Percentiles rank a stretch among this genome's conserved stretches.
Evolutionary conservation across 2,888 invertebrate genomes (phyloP).

Genomic region (Lepeophtheirus nordmannii): DNA sequence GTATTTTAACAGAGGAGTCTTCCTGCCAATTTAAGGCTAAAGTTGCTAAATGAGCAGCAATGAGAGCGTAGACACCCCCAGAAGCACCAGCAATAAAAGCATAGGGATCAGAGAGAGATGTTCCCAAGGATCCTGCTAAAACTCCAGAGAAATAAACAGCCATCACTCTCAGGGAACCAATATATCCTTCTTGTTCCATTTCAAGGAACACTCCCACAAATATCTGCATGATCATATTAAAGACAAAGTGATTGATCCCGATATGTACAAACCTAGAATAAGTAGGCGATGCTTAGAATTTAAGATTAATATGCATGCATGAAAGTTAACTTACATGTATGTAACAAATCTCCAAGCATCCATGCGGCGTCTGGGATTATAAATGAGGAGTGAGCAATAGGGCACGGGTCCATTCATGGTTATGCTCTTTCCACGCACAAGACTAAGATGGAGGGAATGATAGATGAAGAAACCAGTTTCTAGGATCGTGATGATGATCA

Average conservation of each 20-base stretch:
- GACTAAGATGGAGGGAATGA: conserved; percentile 25
- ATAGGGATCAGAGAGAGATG: conserved; percentile 20
- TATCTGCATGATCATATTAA: conserved; percentile 23
- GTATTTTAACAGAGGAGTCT: conserved; percentile 19
- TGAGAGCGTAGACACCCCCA: conserved; percentile 21
- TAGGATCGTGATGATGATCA: conserved; percentile 14
- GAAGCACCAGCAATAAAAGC: conserved; percentile 23
- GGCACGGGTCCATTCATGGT: conserved; percentile 26
- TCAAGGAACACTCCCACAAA: conserved; percentile 22
- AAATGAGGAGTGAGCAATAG: conserved; percentile 37
- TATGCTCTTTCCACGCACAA: conserved; percentile 16
- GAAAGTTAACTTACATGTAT: conserved; percentile 19
- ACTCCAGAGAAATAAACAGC: conserved; percentile 22
- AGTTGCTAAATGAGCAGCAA: conserved; percentile 23
- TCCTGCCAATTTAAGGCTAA: conserved; percentile 23
- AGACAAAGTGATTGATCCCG: conserved; percentile 20
- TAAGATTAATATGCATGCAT: background rate
- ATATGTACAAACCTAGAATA: conserved; percentile 18
- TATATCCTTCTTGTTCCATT: conserved; percentile 22
- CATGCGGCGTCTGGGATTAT: conserved; percentile 47
- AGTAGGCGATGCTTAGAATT: background rate
- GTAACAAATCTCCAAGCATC: conserved; percentile 46
- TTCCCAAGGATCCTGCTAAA: conserved; percentile 22
- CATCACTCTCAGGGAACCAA: conserved; percentile 16
- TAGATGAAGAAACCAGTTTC: conserved; percentile 11